Evolutionary conservation across 2,113 vertebrate species (phyloP).

Genomic region (Ptychochromis oligacanthus): DNA sequence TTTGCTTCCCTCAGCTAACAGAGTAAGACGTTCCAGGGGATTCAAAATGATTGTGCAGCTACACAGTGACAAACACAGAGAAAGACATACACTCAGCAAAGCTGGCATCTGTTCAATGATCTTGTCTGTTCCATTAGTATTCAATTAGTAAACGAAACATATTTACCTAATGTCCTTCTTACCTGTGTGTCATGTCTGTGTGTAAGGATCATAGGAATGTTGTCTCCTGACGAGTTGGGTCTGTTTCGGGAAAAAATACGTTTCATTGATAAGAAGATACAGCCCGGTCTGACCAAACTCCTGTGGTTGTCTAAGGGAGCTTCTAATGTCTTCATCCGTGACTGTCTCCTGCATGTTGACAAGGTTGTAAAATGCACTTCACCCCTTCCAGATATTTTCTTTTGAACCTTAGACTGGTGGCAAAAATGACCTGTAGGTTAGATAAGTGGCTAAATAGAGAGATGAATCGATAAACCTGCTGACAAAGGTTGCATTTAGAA

Average conservation of each 20-base stretch:
- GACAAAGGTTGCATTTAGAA: too few relatives aligned
- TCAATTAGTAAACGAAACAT: not conserved
- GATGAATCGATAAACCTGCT: not conserved
- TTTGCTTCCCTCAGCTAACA: not conserved
- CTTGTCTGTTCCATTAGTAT: not conserved
- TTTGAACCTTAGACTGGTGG: not conserved
- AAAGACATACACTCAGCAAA: not conserved
- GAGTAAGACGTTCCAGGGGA: too few relatives aligned
- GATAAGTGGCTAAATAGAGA: not conserved
- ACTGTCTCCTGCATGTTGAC: slow-evolving; percentile 71
- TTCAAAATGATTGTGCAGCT: too few relatives aligned
- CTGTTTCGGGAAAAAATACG: slow-evolving; percentile 85
- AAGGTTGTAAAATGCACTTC: slow-evolving; percentile 78
- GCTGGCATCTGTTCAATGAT: not conserved
- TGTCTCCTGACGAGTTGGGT: slow-evolving; percentile 81
- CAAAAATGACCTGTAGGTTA: not conserved
- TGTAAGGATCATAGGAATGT: slow-evolving; percentile 81
- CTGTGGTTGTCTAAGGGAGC: slow-evolving; percentile 83
- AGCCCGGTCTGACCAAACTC: slow-evolving; percentile 85
- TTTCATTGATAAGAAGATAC: slow-evolving; percentile 84
- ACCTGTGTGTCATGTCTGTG: not conserved
- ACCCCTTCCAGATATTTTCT: not conserved
- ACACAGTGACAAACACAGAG: not conserved
- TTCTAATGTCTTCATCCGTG: slow-evolving; percentile 18
- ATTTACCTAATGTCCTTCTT: not conserved